Base-by-base conservation (phyloP, 2,888 invertebrate species). In the Onchidella celtica region DNA sequence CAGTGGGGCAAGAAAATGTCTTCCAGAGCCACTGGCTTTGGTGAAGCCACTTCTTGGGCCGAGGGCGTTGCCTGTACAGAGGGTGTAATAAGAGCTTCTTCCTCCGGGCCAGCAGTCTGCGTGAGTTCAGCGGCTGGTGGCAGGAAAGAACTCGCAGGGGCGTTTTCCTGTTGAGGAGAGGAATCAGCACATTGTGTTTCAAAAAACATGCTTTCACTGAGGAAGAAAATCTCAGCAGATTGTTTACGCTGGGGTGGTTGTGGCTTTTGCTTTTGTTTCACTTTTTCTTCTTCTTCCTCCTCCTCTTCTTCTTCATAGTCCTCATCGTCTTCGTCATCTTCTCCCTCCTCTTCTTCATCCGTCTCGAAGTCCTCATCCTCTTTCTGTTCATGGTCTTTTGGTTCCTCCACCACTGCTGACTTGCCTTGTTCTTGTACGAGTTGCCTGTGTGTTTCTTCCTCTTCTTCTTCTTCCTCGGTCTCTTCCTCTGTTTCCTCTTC, bases 1-100 rank as follows among this genome's bases (percentile, higher is more conserved):
- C 76, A 76, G 32, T 40, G 76, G 0, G 76, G 76, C 21, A 76
- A 65, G 47, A 76, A 76, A 11, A 76, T 17, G 11, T 76, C 76
- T 47, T 76, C 76, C 21, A 63, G n/a, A 21, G 55, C 21, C 2
- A 72, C 72, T n/a, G 72, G 57, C 2, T 72, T 57, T 29, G 55
- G 6, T 29, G 34, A n/a, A 0, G 2, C 6, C 29, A 21, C 21
- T 21, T 57, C n/a, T n/a, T 72, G 72, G 21, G 0, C 72, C 6
- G 40, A 27, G n/a, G n/a, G n/a, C n/a, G n/a, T n/a, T 47, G 47
- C 17, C 47, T 47, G 9, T 6, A 47, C 47, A 47, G 47, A 17
- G 9, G 9, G 6, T 47, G 47, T 6, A 11, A 47, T 17, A 17
- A 47, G 9, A 11, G 6, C 47, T 47, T 17, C 17, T 47, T 47